Evolutionary conservation across 2,113 vertebrate genomes (phyloP).

Genomic region (Oncorhynchus gorbuscha): DNA sequence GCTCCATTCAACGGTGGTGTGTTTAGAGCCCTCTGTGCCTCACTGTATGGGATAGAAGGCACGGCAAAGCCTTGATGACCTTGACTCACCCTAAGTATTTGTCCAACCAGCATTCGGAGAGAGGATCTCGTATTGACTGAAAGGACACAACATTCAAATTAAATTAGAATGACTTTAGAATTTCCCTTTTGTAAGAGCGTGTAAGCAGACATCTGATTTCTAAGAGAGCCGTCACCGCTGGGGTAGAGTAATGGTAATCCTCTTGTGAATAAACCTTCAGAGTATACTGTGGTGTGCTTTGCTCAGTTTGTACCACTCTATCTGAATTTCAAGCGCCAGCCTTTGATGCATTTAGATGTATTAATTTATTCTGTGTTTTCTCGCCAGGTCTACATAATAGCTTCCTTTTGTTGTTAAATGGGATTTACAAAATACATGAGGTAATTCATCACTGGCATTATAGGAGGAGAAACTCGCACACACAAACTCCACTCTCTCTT

Average conservation of each 20-base stretch:
- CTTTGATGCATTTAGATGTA: slow-evolving; percentile 30
- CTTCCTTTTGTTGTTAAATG: slow-evolving; percentile 37
- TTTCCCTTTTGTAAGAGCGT: too few species aligned
- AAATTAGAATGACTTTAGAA: not conserved
- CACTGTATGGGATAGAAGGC: slow-evolving; percentile 27
- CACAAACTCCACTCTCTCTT: not conserved
- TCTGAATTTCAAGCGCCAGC: not conserved
- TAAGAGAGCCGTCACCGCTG: not conserved
- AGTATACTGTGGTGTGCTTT: slow-evolving; percentile 21
- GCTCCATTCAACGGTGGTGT: slow-evolving; percentile 4
- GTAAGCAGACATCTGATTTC: not conserved
- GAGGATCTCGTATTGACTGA: slow-evolving; percentile 12
- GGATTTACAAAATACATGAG: slow-evolving; percentile 34
- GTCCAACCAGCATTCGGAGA: slow-evolving; percentile 13
- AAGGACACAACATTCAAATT: slow-evolving; percentile 14
- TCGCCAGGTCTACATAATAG: slow-evolving; percentile 28
- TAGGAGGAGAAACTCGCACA: slow-evolving; percentile 13
- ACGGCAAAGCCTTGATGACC: slow-evolving; percentile 10
- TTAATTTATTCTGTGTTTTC: slow-evolving; percentile 38
- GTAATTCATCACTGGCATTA: slow-evolving; percentile 34
- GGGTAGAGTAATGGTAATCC: not conserved
- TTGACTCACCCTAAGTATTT: slow-evolving; percentile 29
- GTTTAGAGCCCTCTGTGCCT: slow-evolving; percentile 29
- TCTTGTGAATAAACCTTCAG: slow-evolving; percentile 14
- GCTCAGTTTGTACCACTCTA: slow-evolving; percentile 16